phyloP scores from a whole-genome alignment of 35 echinoderm and acorn worm genomes.

The Eucidaris tribuloides region DNA sequence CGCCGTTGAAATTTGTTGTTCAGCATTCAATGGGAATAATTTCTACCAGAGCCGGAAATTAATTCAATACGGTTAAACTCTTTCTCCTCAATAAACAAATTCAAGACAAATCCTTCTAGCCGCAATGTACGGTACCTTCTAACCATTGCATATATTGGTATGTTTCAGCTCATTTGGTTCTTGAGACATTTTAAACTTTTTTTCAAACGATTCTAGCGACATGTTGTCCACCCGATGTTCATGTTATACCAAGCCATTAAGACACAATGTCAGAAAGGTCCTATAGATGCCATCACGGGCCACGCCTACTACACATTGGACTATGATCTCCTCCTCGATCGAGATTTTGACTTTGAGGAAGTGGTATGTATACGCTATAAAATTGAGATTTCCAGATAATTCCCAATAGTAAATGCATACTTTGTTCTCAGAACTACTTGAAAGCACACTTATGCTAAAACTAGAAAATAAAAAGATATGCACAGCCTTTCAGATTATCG shows the following conservation, averaged over 20 bases:
- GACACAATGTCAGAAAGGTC: conserved; percentile 2
- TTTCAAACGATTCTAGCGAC: not conserved
- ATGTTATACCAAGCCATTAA: conserved; percentile 15
- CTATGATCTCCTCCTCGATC: not conserved
- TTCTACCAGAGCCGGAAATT: not conserved
- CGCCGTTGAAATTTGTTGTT: no score
- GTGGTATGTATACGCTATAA: not conserved
- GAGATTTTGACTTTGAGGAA: not conserved
- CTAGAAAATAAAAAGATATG: no score
- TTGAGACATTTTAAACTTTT: not conserved
- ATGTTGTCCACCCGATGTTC: not conserved
- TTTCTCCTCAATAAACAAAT: not conserved
- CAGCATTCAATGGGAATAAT: no score
- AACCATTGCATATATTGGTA: not conserved
- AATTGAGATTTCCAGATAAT: not conserved
- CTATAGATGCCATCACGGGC: not conserved
- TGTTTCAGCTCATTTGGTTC: not conserved
- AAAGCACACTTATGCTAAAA: no score
- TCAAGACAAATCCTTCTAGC: not conserved
- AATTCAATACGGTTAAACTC: not conserved
- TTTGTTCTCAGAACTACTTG: no score
- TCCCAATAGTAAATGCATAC: no score
- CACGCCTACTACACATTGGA: not conserved
- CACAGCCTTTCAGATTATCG: no score
- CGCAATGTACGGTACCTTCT: not conserved